These are phyloP conservation scores for Merops nubicus DNA, from an alignment of 2,113 vertebrate species.

Conservation along the genomic window DNA sequence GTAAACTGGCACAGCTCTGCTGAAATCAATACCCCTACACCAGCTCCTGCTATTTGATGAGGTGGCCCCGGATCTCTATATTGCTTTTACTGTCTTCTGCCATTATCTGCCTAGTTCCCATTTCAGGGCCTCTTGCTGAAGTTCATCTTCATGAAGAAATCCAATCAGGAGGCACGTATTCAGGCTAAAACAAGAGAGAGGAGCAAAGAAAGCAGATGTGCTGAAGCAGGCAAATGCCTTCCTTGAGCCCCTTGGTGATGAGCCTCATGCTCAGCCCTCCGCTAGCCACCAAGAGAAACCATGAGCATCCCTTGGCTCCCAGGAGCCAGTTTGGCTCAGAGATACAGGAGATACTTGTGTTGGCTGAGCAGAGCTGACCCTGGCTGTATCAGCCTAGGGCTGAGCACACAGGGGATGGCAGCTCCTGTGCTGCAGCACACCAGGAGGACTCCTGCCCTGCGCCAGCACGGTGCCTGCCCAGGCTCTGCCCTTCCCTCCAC, in stretches of 20 bases:
- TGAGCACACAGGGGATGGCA: not conserved
- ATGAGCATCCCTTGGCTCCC: not conserved
- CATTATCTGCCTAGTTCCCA: not conserved
- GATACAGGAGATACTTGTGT: too few species aligned
- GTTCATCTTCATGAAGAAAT: not conserved
- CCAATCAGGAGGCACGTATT: not conserved
- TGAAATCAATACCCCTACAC: not conserved
- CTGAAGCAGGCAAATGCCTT: not conserved
- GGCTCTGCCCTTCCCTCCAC: not conserved
- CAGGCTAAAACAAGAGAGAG: not conserved
- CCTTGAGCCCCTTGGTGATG: not conserved
- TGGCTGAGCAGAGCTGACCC: not conserved
- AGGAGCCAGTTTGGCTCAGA: not conserved
- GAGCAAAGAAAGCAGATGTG: not conserved
- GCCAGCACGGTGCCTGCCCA: not conserved
- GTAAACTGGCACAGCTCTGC: slow-evolving; percentile 1
- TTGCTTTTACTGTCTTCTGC: slow-evolving; percentile 11
- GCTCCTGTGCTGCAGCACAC: not conserved
- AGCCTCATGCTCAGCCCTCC: not conserved
- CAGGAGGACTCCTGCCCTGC: not conserved
- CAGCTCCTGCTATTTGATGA: slow-evolving; percentile 18
- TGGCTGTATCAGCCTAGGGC: not conserved
- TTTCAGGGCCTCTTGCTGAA: not conserved
- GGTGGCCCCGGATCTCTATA: not conserved
- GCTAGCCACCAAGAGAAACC: accelerated